Evolutionary conservation across 2,888 invertebrate genomes (phyloP).

Genomic region (Aradus depressus): DNA sequence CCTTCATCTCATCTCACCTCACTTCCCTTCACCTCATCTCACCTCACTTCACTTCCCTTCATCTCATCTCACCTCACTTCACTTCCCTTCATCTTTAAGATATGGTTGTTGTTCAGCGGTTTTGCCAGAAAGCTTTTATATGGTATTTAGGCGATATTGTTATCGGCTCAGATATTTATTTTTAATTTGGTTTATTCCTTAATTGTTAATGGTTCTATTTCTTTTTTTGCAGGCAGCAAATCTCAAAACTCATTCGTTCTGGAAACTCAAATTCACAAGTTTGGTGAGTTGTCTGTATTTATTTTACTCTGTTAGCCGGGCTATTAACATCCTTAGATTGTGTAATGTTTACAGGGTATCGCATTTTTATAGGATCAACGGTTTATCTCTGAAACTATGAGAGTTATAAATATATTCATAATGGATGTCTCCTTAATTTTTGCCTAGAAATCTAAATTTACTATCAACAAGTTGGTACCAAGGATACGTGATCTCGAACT

Average conservation of each 20-base stretch:
- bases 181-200: neutral
- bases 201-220: neutral
- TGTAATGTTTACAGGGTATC: no score
- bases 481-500: no score
- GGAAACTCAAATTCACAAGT: conserved; percentile 6
- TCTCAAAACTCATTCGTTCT: conserved; percentile 9
- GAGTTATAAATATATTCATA: no score
- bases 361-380: no score
- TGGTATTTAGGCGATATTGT: neutral
- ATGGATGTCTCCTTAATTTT: no score
- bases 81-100: no score
- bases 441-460: no score
- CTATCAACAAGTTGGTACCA: no score
- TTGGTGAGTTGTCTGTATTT: conserved; percentile 6
- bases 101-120: neutral
- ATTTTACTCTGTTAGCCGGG: neutral
- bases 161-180: neutral
- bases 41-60: neutral
- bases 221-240: conserved; percentile 8
- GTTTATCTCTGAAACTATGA: no score
- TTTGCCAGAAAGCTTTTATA: neutral
- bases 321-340: no score
- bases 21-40: no score
- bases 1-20: no score
- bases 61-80: neutral